Conservation (phyloP, 2,113 vertebrate genomes). For the Bambusicola thoracicus region DNA sequence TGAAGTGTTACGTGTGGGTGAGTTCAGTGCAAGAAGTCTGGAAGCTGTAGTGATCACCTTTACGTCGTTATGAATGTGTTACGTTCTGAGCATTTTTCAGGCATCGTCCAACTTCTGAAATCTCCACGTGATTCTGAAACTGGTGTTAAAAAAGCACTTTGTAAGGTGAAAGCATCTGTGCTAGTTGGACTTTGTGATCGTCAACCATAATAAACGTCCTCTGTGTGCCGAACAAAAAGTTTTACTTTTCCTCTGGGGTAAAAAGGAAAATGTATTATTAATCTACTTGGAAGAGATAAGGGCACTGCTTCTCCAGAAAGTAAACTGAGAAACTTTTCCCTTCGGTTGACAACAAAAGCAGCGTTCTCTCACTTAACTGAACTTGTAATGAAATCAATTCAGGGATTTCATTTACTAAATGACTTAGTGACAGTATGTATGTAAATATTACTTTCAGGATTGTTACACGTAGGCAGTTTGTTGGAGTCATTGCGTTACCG, state of each 20-base stretch:
- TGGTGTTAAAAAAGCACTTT: background rate
- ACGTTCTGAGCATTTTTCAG: background rate
- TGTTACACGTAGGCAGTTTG: background rate
- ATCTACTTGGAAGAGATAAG: background rate
- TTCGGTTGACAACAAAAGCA: background rate
- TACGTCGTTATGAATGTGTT: background rate
- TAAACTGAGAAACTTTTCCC: background rate
- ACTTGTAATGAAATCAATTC: background rate
- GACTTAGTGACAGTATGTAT: fast-evolving
- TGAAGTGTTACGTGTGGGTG: background rate
- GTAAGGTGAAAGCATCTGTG: background rate
- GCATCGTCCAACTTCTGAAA: background rate
- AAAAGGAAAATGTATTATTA: background rate
- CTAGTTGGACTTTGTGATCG: background rate
- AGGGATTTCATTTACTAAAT: background rate
- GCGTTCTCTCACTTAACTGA: background rate
- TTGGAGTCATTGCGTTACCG: background rate
- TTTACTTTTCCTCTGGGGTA: background rate
- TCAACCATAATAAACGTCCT: background rate
- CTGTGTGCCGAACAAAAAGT: background rate
- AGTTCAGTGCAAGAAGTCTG: background rate
- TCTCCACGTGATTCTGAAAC: background rate
- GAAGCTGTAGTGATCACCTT: background rate
- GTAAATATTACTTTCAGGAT: background rate
- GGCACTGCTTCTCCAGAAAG: background rate